Conservation (phyloP, 1,140 invertebrate genomes). For the Elysia chlorotica region DNA sequence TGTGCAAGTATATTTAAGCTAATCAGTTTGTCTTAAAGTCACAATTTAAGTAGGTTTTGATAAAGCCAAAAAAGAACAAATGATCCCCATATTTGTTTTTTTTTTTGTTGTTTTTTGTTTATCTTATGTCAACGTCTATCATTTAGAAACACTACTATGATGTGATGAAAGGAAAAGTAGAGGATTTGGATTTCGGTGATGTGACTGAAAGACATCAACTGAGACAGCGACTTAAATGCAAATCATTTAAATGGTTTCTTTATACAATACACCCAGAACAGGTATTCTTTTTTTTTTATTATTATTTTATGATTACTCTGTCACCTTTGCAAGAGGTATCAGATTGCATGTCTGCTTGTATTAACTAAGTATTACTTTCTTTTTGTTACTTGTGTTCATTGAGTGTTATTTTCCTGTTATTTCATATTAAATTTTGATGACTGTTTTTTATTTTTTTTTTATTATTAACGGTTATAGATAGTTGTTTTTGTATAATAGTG, state of each 20-base stretch:
- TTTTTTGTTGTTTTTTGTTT: not conserved
- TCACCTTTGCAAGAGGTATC: constrained; percentile 28
- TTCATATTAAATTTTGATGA: not conserved
- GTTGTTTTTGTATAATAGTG: too few species aligned
- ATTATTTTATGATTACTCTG: constrained; percentile 76
- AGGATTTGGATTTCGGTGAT: constrained; percentile 78
- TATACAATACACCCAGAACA: constrained; percentile 97
- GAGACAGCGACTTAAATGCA: constrained; percentile 81
- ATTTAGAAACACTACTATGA: constrained; percentile 79
- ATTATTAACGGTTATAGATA: not conserved
- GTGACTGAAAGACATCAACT: constrained; percentile 78
- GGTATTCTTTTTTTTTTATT: constrained; percentile 88
- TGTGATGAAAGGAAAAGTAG: constrained; percentile 68
- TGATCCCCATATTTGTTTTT: not conserved
- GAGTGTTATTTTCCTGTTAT: not conserved
- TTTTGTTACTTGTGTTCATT: constrained; percentile 65
- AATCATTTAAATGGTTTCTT: constrained; percentile 97
- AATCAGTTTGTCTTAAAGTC: not conserved
- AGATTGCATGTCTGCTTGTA: constrained; percentile 48
- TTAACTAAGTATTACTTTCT: constrained; percentile 53
- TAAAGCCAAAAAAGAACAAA: not conserved
- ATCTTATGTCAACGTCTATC: too few species aligned
- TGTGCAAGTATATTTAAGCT: not conserved
- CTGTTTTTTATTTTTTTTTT: not conserved
- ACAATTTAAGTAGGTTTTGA: not conserved